These are phyloP conservation scores for Myotis vivesi DNA, from an alignment of 2,797 vertebrate genomes.

Conservation along the genomic window DNA sequence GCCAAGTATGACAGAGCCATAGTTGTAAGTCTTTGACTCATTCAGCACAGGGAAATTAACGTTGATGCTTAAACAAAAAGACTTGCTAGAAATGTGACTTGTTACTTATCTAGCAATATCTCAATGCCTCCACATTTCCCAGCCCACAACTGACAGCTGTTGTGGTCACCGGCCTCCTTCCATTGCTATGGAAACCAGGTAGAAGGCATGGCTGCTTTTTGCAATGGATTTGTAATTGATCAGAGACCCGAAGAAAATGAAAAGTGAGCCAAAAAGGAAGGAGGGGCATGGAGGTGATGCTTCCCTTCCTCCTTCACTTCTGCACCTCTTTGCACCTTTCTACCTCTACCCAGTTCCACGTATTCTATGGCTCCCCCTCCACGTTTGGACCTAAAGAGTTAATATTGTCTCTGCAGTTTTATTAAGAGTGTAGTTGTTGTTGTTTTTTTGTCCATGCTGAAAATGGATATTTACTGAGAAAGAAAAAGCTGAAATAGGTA, in stretches of 20 bases:
- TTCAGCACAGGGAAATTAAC: slow-evolving; percentile 46
- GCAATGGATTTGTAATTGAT: background rate
- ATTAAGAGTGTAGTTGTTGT: background rate
- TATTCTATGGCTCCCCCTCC: background rate
- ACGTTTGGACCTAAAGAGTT: background rate
- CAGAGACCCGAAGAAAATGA: background rate
- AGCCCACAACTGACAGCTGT: accelerated
- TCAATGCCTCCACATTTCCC: background rate
- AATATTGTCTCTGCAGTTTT: slow-evolving; percentile 13
- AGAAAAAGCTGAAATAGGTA: slow-evolving; percentile 20
- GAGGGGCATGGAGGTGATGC: accelerated
- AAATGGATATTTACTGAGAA: slow-evolving; percentile 36
- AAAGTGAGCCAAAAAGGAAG: background rate
- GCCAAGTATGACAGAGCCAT: slow-evolving; percentile 58
- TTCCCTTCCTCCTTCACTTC: background rate
- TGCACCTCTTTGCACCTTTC: background rate
- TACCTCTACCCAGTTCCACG: background rate
- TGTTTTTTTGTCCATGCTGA: background rate
- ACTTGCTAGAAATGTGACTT: background rate
- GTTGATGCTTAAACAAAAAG: background rate
- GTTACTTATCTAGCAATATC: background rate
- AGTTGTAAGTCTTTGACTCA: slow-evolving; percentile 11
- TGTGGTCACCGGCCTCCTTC: background rate
- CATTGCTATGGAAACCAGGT: background rate
- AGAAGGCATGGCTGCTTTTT: background rate